Evolutionary conservation across 2,113 vertebrate species (phyloP).

Genomic region (Tyto alba): DNA sequence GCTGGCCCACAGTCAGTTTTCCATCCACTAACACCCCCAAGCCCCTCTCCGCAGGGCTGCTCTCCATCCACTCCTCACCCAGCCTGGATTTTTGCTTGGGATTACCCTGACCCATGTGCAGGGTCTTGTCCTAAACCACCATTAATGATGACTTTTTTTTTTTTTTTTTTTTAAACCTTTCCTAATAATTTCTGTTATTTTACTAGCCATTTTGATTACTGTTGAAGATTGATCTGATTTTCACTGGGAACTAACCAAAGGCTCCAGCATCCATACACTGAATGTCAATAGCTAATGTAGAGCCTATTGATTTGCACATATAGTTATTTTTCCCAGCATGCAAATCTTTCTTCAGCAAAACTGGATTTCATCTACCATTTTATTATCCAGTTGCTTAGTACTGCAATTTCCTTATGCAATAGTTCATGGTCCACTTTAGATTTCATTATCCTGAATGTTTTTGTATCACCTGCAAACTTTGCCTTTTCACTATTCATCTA

Average conservation of each 20-base stretch:
- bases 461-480: slow-evolving; percentile 25
- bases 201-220: not conserved
- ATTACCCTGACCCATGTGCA: no score
- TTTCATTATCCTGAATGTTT: slow-evolving; percentile 36
- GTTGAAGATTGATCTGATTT: not conserved
- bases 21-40: no score
- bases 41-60: no score
- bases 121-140: no score
- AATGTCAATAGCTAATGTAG: not conserved
- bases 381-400: not conserved
- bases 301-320: not conserved
- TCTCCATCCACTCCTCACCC: no score
- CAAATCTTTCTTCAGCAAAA: not conserved
- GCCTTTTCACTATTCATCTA: slow-evolving; percentile 49
- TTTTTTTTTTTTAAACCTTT: not conserved
- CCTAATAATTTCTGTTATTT: not conserved
- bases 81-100: no score
- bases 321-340: not conserved
- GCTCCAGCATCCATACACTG: not conserved
- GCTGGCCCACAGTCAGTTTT: no score
- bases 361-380: not conserved
- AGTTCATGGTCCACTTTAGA: not conserved
- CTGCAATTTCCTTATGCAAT: not conserved
- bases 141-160: not conserved
- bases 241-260: not conserved